Percentiles rank a stretch among this genome's conserved stretches.
Evolutionary conservation across 1,140 invertebrate species (phyloP).

Genomic region (Drosophila nikananu): DNA sequence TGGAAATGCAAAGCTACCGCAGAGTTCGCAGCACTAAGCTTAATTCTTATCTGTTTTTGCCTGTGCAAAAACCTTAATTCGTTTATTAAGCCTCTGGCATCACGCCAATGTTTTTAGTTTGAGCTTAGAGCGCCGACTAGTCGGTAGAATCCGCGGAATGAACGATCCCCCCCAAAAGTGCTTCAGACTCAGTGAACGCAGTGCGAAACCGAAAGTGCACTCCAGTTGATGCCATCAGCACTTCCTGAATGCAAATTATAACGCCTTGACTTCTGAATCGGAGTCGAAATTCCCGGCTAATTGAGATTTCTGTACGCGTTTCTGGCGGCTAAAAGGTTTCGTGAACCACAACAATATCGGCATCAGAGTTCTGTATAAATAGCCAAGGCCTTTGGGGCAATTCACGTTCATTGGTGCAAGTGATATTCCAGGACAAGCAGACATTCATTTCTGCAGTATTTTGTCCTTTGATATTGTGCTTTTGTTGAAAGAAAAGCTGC

Average conservation of each 20-base stretch:
- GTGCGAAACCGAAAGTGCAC: conserved; percentile 45
- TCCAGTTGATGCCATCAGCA: conserved; percentile 13
- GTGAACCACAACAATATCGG: conserved; percentile 25
- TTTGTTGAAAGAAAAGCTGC: not conserved
- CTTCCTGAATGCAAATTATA: conserved; percentile 31
- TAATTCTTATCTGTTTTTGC: conserved; percentile 5
- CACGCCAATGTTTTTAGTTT: conserved; percentile 72
- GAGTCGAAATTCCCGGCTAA: conserved; percentile 2
- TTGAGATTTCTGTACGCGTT: conserved; percentile 36
- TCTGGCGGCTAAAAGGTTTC: conserved; percentile 11
- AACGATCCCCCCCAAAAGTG: conserved; percentile 21
- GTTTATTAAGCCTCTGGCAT: conserved; percentile 66
- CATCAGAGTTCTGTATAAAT: conserved; percentile 26
- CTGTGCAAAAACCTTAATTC: conserved; percentile 47
- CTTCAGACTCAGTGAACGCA: conserved; percentile 11
- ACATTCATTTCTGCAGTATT: not conserved
- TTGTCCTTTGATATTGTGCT: not conserved
- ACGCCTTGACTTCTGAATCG: conserved; percentile 24
- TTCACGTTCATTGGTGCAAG: conserved; percentile 38
- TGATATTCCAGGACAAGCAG: conserved; percentile 17
- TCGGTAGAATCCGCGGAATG: conserved; percentile 55
- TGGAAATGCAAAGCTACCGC: conserved; percentile 47
- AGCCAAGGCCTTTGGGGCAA: conserved; percentile 16
- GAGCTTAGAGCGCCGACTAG: conserved; percentile 66
- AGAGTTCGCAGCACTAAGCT: conserved; percentile 20